Percentiles rank a stretch among this genome's conserved stretches.
Evolutionary conservation across 2,797 vertebrate species (phyloP).

Genomic region (Vultur gryphus): DNA sequence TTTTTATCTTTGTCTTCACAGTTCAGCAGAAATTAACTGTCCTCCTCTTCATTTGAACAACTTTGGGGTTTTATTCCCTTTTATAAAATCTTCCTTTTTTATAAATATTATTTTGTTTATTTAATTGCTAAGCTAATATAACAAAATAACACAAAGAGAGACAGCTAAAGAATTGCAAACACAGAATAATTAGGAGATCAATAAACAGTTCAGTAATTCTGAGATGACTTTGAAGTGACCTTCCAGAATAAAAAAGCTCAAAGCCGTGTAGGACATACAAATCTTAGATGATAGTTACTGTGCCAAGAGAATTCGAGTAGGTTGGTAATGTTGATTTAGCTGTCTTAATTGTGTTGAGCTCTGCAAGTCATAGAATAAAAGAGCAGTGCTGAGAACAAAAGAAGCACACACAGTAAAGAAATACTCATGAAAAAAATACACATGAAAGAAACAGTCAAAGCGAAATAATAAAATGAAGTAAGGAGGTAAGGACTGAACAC

Average conservation of each 20-base stretch:
- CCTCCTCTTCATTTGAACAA: neutral
- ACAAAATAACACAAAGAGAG: neutral
- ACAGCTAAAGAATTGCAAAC: constrained; percentile 40
- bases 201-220: constrained; percentile 42
- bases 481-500: neutral
- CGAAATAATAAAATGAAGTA: neutral
- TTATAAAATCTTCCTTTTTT: neutral
- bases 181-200: constrained; percentile 64
- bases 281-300: neutral
- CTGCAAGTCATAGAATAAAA: constrained; percentile 28
- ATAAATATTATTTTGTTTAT: constrained; percentile 11
- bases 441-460: constrained; percentile 1
- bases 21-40: neutral
- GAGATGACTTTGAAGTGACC: constrained; percentile 58
- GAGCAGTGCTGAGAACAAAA: constrained; percentile 44
- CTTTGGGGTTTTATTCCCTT: neutral
- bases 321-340: constrained; percentile 54
- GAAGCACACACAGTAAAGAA: neutral
- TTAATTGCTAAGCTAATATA: neutral
- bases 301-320: constrained; percentile 46
- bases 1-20: neutral
- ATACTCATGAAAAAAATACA: neutral
- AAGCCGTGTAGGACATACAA: neutral
- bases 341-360: constrained; percentile 50
- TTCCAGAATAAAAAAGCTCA: neutral